Evolutionary conservation across 2,888 invertebrate species (phyloP).

Genomic region (Slavum lentiscoides): DNA sequence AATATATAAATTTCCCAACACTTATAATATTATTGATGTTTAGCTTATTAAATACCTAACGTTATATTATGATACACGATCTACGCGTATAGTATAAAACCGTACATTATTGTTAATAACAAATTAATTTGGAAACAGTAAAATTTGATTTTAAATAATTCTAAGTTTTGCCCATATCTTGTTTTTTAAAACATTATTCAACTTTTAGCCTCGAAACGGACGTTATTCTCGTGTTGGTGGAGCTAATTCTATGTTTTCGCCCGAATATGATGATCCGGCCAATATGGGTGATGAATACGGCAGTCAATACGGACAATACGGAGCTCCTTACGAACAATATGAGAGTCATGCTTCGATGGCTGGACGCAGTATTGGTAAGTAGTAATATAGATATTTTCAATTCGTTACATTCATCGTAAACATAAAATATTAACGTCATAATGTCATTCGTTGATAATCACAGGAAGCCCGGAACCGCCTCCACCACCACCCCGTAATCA

Average conservation of each 20-base stretch:
- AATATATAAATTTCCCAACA: too few species aligned
- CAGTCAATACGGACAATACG: conserved; percentile 79
- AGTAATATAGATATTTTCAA: conserved; percentile 1
- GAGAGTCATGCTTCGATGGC: conserved; percentile 71
- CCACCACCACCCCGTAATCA: conserved; percentile 81
- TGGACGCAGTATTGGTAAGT: conserved; percentile 65
- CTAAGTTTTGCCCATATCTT: too few species aligned
- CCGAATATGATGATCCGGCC: conserved; percentile 91
- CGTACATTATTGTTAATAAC: too few species aligned
- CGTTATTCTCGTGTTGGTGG: conserved; percentile 77
- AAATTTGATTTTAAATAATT: too few species aligned
- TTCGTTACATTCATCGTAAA: neutral
- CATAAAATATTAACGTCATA: neutral
- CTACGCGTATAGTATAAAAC: too few species aligned
- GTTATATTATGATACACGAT: too few species aligned
- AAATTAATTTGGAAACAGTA: too few species aligned
- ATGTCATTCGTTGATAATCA: conserved; percentile 2
- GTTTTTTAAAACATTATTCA: neutral
- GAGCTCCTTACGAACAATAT: conserved; percentile 87
- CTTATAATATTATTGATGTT: too few species aligned
- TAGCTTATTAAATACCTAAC: too few species aligned
- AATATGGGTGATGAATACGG: conserved; percentile 91
- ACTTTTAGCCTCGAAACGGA: conserved; percentile 60
- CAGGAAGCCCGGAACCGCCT: conserved; percentile 67
- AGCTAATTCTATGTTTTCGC: conserved; percentile 64